phyloP scores from a whole-genome alignment of 2,888 invertebrate genomes.

The Drosophila austrosaltans region DNA sequence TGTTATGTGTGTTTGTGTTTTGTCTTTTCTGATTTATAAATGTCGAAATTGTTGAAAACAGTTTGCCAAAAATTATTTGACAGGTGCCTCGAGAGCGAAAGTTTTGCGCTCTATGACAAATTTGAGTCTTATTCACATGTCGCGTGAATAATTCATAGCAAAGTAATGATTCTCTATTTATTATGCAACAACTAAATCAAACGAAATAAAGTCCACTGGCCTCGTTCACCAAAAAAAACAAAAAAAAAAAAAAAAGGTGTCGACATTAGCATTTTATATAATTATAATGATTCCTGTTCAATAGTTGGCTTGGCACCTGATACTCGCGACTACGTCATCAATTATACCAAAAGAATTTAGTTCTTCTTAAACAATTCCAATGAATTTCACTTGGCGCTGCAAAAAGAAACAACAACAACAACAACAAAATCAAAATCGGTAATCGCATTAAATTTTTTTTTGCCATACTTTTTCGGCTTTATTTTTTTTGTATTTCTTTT shows the following conservation, averaged over 20 bases:
- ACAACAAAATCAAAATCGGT: slow-evolving; percentile 5
- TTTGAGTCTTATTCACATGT: neutral
- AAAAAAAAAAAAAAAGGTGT: neutral
- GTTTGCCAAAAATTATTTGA: slow-evolving; percentile 11
- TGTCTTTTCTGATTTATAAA: slow-evolving; percentile 3
- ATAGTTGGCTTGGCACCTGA: neutral
- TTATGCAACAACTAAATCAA: neutral
- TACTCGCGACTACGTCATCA: neutral
- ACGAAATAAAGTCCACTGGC: neutral
- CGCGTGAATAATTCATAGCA: neutral
- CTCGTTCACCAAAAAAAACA: neutral
- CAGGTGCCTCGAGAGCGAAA: slow-evolving; percentile 7
- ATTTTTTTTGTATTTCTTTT: slow-evolving; percentile 32
- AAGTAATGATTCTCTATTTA: slow-evolving; percentile 13
- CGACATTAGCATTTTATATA: neutral
- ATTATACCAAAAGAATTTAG: slow-evolving; percentile 15
- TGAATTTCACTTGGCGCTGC: slow-evolving; percentile 49
- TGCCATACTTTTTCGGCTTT: neutral
- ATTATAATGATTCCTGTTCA: slow-evolving; percentile 8
- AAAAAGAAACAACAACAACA: slow-evolving; percentile 28
- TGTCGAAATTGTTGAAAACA: neutral
- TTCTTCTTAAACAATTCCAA: neutral
- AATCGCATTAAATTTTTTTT: slow-evolving; percentile 10
- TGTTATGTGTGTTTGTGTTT: neutral
- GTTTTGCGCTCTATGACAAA: slow-evolving; percentile 10